These are phyloP conservation scores for Liasis olivaceus DNA, from an alignment of 2,797 vertebrate species.

Conservation along the genomic window DNA sequence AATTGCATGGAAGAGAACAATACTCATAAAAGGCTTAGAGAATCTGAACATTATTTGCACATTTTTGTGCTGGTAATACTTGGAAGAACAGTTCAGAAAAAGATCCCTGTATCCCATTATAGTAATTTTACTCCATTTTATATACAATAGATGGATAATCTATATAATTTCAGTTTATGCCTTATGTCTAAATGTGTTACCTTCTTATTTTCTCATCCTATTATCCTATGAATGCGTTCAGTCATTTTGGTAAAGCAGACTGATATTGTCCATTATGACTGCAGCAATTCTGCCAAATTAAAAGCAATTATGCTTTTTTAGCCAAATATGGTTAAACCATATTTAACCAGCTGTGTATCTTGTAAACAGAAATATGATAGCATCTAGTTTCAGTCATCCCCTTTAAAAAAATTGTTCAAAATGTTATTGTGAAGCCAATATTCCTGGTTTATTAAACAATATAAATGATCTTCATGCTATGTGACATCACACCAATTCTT, in stretches of 20 bases:
- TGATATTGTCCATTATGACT: not conserved
- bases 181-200: not conserved
- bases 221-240: not conserved
- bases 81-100: not conserved
- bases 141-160: not conserved
- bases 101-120: not conserved
- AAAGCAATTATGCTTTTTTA: not conserved
- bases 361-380: not conserved
- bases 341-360: not conserved
- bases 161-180: not conserved
- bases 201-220: not conserved
- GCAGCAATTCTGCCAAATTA: not conserved
- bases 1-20: not conserved
- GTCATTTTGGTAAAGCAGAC: not conserved
- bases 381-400: not conserved
- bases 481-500: not conserved
- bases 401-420: not conserved
- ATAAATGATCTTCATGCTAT: not conserved
- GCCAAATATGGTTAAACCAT: not conserved
- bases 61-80: not conserved
- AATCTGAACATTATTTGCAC: not conserved
- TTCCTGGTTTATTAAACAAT: not conserved
- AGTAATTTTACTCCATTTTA: not conserved
- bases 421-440: not conserved
- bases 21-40: not conserved